A percentile compares a stretch with the other conserved stretches of the same genome.
phyloP scores from a whole-genome alignment of 2,888 invertebrate species.

The Lasioglossum oenotherae region DNA sequence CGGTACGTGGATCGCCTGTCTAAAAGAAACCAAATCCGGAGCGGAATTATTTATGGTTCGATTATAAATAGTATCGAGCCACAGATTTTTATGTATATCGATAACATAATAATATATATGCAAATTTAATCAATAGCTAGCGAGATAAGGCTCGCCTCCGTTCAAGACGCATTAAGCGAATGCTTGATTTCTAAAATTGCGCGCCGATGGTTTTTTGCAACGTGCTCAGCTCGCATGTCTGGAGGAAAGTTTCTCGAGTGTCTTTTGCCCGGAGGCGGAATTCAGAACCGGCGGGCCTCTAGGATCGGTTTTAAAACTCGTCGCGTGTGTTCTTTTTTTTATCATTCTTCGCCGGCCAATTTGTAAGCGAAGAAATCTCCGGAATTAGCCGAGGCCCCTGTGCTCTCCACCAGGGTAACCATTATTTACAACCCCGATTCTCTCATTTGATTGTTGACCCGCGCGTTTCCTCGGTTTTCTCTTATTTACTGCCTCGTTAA shows the following conservation, averaged over 20 bases:
- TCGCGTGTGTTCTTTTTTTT: background rate
- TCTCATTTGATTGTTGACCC: conserved; percentile 39
- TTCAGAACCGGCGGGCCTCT: conserved; percentile 24
- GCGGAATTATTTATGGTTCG: conserved; percentile 9
- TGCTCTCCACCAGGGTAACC: conserved; percentile 24
- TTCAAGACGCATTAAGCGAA: background rate
- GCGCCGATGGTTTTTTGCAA: conserved; percentile 19
- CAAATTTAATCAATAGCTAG: conserved; percentile 13
- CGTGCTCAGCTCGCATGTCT: conserved; percentile 19
- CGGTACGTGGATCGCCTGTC: background rate
- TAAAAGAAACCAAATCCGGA: background rate
- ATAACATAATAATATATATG: conserved; percentile 14
- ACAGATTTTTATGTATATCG: conserved; percentile 3
- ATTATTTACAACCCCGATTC: conserved; percentile 49
- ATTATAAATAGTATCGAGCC: background rate
- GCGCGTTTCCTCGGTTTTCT: conserved; percentile 52
- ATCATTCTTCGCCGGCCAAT: conserved; percentile 43
- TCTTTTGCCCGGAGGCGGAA: conserved; percentile 29
- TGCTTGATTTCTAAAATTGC: conserved; percentile 21
- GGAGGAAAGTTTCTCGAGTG: conserved; percentile 37
- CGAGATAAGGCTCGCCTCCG: conserved; percentile 10
- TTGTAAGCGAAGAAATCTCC: conserved; percentile 50
- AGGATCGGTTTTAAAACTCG: conserved; percentile 48
- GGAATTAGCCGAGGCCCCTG: conserved; percentile 48
- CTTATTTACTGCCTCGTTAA: conserved; percentile 57